A percentile compares a stretch with the other conserved stretches of the same genome.
These are phyloP conservation scores for Vultur gryphus DNA, from an alignment of 2,797 vertebrate genomes.

Conservation along the genomic window DNA sequence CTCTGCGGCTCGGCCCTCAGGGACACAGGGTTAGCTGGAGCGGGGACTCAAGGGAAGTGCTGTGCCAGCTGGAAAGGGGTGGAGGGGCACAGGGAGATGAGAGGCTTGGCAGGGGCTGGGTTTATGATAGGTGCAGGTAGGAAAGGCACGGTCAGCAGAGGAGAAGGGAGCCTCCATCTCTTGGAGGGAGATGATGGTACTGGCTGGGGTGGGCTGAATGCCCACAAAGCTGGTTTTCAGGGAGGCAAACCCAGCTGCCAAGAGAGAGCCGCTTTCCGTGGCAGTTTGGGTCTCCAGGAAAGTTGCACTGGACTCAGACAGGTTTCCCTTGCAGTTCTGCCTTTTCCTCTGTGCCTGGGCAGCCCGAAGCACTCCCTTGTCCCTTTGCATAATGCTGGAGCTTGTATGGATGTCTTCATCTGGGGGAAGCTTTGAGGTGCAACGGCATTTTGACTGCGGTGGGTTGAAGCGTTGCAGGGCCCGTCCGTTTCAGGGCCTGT, in stretches of 20 bases:
- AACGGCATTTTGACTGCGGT: background rate
- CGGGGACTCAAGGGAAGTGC: fast-evolving
- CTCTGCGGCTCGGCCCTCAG: fast-evolving
- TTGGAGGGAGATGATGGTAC: background rate
- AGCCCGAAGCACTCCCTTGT: background rate
- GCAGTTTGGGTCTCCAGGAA: background rate
- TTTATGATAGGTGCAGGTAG: background rate
- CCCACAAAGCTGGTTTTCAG: background rate
- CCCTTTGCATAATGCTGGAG: background rate
- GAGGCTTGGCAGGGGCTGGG: background rate
- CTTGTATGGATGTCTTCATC: fast-evolving
- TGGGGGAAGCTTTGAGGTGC: background rate
- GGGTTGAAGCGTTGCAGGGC: background rate
- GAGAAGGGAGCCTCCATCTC: background rate
- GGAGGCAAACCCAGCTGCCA: background rate
- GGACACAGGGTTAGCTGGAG: background rate
- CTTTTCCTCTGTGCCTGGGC: background rate
- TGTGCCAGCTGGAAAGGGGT: background rate
- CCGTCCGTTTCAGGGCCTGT: fast-evolving
- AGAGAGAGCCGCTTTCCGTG: fast-evolving
- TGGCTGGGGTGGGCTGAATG: background rate
- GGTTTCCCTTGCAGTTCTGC: background rate
- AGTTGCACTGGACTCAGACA: background rate
- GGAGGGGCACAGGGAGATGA: background rate
- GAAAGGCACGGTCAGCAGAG: background rate